These are phyloP conservation scores for Nipponia nippon DNA, from an alignment of 2,113 vertebrate genomes.

Conservation along the genomic window DNA sequence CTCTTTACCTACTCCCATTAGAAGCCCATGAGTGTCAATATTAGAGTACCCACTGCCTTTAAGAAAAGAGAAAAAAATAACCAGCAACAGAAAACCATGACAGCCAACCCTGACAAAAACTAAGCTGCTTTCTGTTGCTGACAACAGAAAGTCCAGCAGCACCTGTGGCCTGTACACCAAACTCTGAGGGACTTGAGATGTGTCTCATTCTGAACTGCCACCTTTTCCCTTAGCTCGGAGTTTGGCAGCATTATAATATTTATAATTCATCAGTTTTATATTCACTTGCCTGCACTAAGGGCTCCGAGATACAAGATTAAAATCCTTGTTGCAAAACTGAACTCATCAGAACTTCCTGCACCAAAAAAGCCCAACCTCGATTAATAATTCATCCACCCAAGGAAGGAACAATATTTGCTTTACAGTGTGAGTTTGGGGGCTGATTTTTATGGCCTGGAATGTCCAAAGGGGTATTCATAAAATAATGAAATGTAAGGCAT, in stretches of 20 bases:
- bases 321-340: not conserved
- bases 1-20: not conserved
- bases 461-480: not conserved
- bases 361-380: not conserved
- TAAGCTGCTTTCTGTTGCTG: not conserved
- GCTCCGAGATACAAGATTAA: not conserved
- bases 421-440: not conserved
- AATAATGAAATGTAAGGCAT: not conserved
- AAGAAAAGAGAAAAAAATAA: no score
- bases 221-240: not conserved
- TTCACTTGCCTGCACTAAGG: not conserved
- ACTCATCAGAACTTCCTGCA: not conserved
- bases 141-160: not conserved
- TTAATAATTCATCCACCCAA: not conserved
- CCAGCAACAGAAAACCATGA: not conserved
- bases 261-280: not conserved
- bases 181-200: accelerated
- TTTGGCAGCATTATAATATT: not conserved
- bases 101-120: not conserved
- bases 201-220: not conserved
- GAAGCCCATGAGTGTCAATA: not conserved
- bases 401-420: not conserved
- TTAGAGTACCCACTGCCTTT: not conserved
- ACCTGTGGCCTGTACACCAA: not conserved
- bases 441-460: not conserved